phyloP scores from a whole-genome alignment of 64 coral and sea anemone species.

The Catalaphyllia jardinei region DNA sequence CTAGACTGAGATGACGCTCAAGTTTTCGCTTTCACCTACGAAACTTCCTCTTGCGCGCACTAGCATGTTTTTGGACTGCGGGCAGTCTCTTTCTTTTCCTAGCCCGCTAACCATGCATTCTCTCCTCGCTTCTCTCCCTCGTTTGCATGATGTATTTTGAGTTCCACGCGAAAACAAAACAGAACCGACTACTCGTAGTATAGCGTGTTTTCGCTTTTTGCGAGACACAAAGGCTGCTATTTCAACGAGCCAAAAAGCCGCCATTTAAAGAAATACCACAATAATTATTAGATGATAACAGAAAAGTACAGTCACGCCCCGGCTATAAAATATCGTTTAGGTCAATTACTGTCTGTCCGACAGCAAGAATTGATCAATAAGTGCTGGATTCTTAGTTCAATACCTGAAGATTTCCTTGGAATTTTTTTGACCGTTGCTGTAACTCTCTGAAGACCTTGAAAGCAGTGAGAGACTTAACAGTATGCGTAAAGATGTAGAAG shows the following conservation, averaged over 20 bases:
- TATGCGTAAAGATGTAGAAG: too few relatives aligned
- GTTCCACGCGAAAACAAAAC: too few relatives aligned
- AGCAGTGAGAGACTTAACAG: too few relatives aligned
- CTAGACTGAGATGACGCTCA: too few relatives aligned
- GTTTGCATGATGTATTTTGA: too few relatives aligned
- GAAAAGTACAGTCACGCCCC: conserved; percentile 16
- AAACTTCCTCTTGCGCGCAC: neutral
- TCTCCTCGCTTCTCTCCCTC: too few relatives aligned
- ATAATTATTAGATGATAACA: conserved; percentile 15
- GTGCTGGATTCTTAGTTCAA: neutral
- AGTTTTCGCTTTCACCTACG: neutral
- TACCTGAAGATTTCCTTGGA: neutral
- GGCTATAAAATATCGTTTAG: conserved; percentile 11
- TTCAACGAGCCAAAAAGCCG: neutral
- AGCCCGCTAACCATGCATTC: too few relatives aligned
- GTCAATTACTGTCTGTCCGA: neutral
- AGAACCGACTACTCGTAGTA: too few relatives aligned
- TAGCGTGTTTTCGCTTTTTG: neutral
- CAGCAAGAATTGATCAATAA: neutral
- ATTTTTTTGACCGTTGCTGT: too few relatives aligned
- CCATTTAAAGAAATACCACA: conserved; percentile 5
- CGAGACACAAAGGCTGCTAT: neutral
- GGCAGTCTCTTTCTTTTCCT: too few relatives aligned
- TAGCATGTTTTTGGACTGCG: too few relatives aligned
- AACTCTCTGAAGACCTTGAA: too few relatives aligned